These are phyloP conservation scores for Phragmatobia fuliginosa DNA, from an alignment of 2,888 invertebrate genomes.

Conservation along the genomic window DNA sequence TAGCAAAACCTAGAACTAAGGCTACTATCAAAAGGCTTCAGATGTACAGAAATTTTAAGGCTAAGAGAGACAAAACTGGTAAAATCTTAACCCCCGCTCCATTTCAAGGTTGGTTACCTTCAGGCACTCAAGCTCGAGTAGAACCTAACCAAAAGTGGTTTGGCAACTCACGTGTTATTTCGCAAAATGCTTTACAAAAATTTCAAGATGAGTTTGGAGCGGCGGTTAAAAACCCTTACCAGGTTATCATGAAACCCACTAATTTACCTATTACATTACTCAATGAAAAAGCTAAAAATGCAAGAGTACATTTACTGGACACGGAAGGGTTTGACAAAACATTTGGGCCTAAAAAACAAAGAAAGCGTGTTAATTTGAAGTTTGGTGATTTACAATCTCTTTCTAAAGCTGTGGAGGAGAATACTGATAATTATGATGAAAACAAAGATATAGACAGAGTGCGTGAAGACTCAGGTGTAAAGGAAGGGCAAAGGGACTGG, in stretches of 20 bases:
- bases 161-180: conserved; percentile 98
- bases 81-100: conserved; percentile 98
- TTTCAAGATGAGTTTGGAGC: conserved; percentile 98
- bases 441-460: conserved; percentile 94
- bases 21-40: conserved; percentile 98
- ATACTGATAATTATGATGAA: conserved; percentile 91
- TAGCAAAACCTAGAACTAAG: conserved; percentile 94
- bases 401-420: conserved; percentile 90
- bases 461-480: conserved; percentile 93
- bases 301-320: conserved; percentile 97
- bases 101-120: conserved; percentile 95
- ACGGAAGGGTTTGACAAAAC: conserved; percentile 97
- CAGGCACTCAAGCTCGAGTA: conserved; percentile 97
- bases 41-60: conserved; percentile 99
- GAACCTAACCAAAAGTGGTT: conserved; percentile 99
- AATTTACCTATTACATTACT: conserved; percentile 97
- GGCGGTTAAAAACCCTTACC: conserved; percentile 98
- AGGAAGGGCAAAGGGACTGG: conserved; percentile 95
- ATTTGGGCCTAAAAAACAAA: conserved; percentile 97
- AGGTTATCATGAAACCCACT: conserved; percentile 98
- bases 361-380: conserved; percentile 95
- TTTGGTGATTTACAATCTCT: conserved; percentile 93
- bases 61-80: conserved; percentile 95
- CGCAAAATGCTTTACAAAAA: conserved; percentile 95
- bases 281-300: conserved; percentile 96